Evolutionary conservation across 2,797 vertebrate species (phyloP).

Genomic region (Diplodus sargus): DNA sequence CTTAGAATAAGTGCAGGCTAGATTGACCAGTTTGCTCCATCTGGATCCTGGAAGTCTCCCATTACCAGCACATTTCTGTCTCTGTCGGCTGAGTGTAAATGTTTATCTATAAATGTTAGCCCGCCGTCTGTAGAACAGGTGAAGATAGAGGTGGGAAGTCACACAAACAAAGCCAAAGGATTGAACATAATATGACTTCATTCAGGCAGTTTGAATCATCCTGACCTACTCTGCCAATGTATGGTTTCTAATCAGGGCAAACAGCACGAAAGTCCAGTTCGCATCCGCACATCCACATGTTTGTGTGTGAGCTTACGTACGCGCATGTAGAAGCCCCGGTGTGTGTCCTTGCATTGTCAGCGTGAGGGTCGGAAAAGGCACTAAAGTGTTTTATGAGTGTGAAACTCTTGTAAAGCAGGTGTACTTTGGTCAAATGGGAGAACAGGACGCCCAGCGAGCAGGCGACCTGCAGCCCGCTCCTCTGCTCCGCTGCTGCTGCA

Average conservation of each 20-base stretch:
- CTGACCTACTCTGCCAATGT: slow-evolving; percentile 23
- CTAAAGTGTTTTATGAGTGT: slow-evolving; percentile 74
- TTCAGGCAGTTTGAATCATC: slow-evolving; percentile 30
- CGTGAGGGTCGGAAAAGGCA: slow-evolving; percentile 53
- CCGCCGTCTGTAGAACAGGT: slow-evolving; percentile 49
- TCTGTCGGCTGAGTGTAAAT: slow-evolving; percentile 56
- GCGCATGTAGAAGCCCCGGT: slow-evolving; percentile 1
- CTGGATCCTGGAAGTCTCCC: slow-evolving; percentile 38
- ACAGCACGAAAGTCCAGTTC: not conserved
- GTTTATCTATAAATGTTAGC: slow-evolving; percentile 42
- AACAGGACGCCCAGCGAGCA: slow-evolving; percentile 50
- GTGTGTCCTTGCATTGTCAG: slow-evolving; percentile 29
- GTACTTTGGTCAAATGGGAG: slow-evolving; percentile 73
- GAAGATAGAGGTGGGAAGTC: slow-evolving; percentile 40
- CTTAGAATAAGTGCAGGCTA: not conserved
- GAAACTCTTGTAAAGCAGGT: slow-evolving; percentile 80
- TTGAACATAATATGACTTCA: slow-evolving; percentile 32
- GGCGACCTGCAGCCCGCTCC: slow-evolving; percentile 31
- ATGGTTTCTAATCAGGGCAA: slow-evolving; percentile 24
- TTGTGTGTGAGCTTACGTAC: not conserved
- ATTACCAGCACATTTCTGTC: slow-evolving; percentile 49
- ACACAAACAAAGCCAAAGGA: slow-evolving; percentile 40
- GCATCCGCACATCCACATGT: slow-evolving; percentile 15
- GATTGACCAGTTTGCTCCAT: slow-evolving; percentile 46
- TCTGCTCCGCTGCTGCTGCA: slow-evolving; percentile 17